Evolutionary conservation across 2,888 invertebrate species (phyloP).

Genomic region (Zygaena filipendulae): DNA sequence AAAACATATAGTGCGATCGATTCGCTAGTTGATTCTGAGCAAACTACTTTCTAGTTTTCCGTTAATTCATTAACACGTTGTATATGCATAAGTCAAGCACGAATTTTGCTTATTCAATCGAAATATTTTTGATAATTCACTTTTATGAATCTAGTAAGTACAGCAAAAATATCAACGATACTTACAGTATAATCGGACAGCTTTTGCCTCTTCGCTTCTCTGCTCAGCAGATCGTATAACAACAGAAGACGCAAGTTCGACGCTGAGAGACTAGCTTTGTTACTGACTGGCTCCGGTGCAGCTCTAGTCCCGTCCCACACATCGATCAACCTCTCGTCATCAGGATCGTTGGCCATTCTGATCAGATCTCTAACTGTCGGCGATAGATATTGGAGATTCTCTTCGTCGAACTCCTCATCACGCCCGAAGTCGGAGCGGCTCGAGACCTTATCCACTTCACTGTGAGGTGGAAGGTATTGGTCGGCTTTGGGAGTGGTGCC

Average conservation of each 20-base stretch:
- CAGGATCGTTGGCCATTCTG: constrained; percentile 41
- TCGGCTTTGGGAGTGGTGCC: constrained; percentile 35
- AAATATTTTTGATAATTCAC: too few species aligned
- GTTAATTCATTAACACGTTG: too few species aligned
- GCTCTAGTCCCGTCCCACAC: constrained; percentile 43
- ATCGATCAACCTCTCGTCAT: constrained; percentile 43
- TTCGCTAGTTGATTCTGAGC: too few species aligned
- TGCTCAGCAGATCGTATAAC: constrained; percentile 72
- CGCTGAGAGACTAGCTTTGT: constrained; percentile 62
- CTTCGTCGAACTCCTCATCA: constrained; percentile 39
- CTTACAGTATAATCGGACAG: constrained; percentile 71
- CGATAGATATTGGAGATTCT: constrained; percentile 52
- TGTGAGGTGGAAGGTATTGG: constrained; percentile 40
- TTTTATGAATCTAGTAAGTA: too few species aligned
- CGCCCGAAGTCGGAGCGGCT: constrained; percentile 38
- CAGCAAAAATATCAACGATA: too few species aligned
- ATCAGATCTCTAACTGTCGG: constrained; percentile 51
- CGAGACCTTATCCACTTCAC: constrained; percentile 31
- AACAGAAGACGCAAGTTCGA: constrained; percentile 70
- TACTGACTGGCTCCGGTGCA: constrained; percentile 32
- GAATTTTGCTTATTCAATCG: too few species aligned
- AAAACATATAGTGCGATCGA: too few species aligned
- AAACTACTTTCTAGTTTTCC: too few species aligned
- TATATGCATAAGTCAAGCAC: too few species aligned
- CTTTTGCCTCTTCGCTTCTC: constrained; percentile 72